Percentiles rank a stretch among this genome's conserved stretches.
Conservation (phyloP, 2,113 vertebrate genomes). For the Rhombomys opimus region DNA sequence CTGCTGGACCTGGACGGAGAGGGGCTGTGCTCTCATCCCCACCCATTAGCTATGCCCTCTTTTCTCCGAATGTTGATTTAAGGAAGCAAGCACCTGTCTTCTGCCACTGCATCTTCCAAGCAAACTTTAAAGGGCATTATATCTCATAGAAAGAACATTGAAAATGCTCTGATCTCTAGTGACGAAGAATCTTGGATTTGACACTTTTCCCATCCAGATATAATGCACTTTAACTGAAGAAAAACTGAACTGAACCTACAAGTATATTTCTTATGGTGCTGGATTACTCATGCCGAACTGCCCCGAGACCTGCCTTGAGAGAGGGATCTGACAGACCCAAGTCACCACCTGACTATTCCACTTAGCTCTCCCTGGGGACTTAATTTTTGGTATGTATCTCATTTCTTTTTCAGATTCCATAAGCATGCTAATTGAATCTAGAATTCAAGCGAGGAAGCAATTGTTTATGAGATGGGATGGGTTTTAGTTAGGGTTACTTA, state of each 20-base stretch:
- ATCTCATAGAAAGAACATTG: slow-evolving; percentile 81
- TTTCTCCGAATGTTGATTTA: slow-evolving; percentile 88
- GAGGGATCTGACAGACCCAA: slow-evolving; percentile 89
- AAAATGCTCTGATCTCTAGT: slow-evolving; percentile 81
- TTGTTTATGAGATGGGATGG: slow-evolving; percentile 66
- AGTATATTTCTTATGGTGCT: slow-evolving; percentile 90
- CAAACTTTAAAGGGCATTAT: slow-evolving; percentile 88
- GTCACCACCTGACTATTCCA: slow-evolving; percentile 89
- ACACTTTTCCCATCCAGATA: slow-evolving; percentile 85
- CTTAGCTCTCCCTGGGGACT: slow-evolving; percentile 87
- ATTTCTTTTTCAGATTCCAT: slow-evolving; percentile 84
- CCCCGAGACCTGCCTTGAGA: slow-evolving; percentile 86
- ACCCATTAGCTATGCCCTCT: slow-evolving; percentile 84
- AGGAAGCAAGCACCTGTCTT: slow-evolving; percentile 86
- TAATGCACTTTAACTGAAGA: slow-evolving; percentile 91
- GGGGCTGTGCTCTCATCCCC: slow-evolving; percentile 84
- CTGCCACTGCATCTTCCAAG: slow-evolving; percentile 78
- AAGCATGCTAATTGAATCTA: slow-evolving; percentile 83
- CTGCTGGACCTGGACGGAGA: slow-evolving; percentile 88
- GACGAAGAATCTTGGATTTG: slow-evolving; percentile 87
- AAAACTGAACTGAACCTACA: slow-evolving; percentile 87
- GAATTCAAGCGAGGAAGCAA: slow-evolving; percentile 61
- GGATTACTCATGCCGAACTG: slow-evolving; percentile 88
- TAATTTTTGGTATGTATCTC: slow-evolving; percentile 89
- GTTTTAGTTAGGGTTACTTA: slow-evolving; percentile 72